Conservation (phyloP, 2,888 invertebrate species). For the Quadroppia sp. region DNA sequence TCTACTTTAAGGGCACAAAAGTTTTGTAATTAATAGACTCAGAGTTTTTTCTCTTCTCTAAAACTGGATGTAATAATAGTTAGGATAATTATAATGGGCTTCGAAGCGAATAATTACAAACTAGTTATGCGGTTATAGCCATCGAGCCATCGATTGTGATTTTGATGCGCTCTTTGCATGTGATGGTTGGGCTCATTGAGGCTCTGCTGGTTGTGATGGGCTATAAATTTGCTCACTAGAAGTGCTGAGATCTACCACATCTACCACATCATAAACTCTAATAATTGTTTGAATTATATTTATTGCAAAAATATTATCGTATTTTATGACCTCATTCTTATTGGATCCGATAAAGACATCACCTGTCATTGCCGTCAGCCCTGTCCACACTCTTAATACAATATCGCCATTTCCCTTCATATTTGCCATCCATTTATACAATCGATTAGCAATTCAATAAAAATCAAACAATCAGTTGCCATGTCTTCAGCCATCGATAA, state of each 20-base stretch:
- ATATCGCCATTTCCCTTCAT: slow-evolving; percentile 22
- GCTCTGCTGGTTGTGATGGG: neutral
- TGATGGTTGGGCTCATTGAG: neutral
- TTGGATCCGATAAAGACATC: slow-evolving; percentile 14
- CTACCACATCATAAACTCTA: slow-evolving; percentile 31
- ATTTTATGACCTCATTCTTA: slow-evolving; percentile 28
- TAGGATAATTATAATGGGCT: slow-evolving; percentile 19
- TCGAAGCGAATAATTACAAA: slow-evolving; percentile 33
- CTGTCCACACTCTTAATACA: neutral
- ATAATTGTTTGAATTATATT: slow-evolving; percentile 33
- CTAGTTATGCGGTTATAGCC: slow-evolving; percentile 28
- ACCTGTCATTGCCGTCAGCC: neutral
- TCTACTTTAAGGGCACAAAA: slow-evolving; percentile 1
- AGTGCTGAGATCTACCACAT: slow-evolving; percentile 8
- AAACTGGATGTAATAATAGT: slow-evolving; percentile 21
- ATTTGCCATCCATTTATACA: slow-evolving; percentile 14
- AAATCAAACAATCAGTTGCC: slow-evolving; percentile 7
- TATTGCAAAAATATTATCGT: slow-evolving; percentile 6
- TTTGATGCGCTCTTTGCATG: slow-evolving; percentile 28
- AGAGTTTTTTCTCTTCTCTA: neutral
- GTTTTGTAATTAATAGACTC: slow-evolving; percentile 25
- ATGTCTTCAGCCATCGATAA: neutral
- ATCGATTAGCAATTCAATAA: slow-evolving; percentile 14
- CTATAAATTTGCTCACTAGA: slow-evolving; percentile 17
- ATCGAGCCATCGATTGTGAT: slow-evolving; percentile 16